Evolutionary conservation across 2,888 invertebrate species (phyloP).

Genomic region (Lochmaea crataegi): DNA sequence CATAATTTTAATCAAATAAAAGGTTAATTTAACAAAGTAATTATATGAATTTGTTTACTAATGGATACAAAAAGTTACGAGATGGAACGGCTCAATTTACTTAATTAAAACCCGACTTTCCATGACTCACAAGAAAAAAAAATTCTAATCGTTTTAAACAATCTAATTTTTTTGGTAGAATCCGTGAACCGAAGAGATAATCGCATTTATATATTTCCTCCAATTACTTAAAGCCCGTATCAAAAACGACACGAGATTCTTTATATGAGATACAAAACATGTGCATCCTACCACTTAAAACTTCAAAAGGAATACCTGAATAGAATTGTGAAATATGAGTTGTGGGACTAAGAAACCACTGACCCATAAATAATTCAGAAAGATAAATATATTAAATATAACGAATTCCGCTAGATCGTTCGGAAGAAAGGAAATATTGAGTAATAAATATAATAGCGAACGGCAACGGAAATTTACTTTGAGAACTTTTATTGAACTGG

Average conservation of each 20-base stretch:
- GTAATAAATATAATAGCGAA: slow-evolving; percentile 59
- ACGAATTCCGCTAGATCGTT: slow-evolving; percentile 54
- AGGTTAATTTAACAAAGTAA: neutral
- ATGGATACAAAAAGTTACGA: neutral
- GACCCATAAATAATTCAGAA: slow-evolving; percentile 47
- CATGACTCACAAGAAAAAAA: neutral
- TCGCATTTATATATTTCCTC: slow-evolving; percentile 6
- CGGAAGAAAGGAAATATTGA: slow-evolving; percentile 52
- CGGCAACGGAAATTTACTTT: slow-evolving; percentile 61
- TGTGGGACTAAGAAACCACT: slow-evolving; percentile 37
- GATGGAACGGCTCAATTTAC: neutral
- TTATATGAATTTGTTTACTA: neutral
- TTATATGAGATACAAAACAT: slow-evolving; percentile 8
- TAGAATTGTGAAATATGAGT: slow-evolving; percentile 38
- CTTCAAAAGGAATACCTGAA: slow-evolving; percentile 40
- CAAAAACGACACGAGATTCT: slow-evolving; percentile 9
- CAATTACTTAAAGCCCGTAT: neutral
- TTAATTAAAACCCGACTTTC: neutral
- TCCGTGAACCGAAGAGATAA: neutral
- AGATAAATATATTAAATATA: slow-evolving; percentile 59
- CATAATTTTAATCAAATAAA: neutral
- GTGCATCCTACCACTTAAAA: slow-evolving; percentile 25
- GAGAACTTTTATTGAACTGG: slow-evolving; percentile 60
- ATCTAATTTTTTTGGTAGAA: neutral
- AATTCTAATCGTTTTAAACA: neutral